These are phyloP conservation scores for Leucoraja erinaceus DNA, from an alignment of 2,113 vertebrate species.

Conservation along the genomic window DNA sequence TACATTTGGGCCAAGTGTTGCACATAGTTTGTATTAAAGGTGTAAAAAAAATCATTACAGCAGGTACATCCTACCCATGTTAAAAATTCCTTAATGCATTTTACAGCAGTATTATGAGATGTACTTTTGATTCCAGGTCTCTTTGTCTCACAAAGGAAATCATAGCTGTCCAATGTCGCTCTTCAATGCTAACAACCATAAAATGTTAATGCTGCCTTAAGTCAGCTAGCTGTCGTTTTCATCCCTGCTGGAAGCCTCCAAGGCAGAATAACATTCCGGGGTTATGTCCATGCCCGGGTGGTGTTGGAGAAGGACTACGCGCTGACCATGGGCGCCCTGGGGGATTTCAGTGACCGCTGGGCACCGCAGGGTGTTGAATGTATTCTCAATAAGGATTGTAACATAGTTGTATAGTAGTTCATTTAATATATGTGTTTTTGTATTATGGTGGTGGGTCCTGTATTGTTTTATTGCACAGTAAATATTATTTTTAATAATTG, in stretches of 20 bases:
- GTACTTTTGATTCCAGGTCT: neutral
- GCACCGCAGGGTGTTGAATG: too few relatives aligned
- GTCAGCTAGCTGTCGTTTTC: neutral
- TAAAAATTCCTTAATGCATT: neutral
- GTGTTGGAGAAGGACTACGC: too few relatives aligned
- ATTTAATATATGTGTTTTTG: too few relatives aligned
- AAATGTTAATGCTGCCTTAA: neutral
- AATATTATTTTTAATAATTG: too few relatives aligned
- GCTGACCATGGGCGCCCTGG: too few relatives aligned
- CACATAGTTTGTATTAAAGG: neutral
- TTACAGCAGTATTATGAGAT: conserved; percentile 4
- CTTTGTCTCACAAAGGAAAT: neutral
- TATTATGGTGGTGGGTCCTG: too few relatives aligned
- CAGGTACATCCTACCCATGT: neutral
- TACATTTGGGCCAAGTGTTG: neutral
- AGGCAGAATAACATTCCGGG: neutral
- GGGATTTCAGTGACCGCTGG: too few relatives aligned
- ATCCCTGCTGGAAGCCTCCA: neutral
- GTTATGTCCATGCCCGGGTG: too few relatives aligned
- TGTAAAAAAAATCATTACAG: neutral
- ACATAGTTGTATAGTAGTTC: too few relatives aligned
- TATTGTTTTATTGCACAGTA: too few relatives aligned
- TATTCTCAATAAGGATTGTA: too few relatives aligned
- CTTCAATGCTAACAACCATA: conserved; percentile 6
- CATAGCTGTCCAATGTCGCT: neutral